Percentiles rank a stretch among this genome's conserved stretches.
Evolutionary conservation across 2,797 vertebrate genomes (phyloP).

Genomic region (Neopelma chrysocephalum): DNA sequence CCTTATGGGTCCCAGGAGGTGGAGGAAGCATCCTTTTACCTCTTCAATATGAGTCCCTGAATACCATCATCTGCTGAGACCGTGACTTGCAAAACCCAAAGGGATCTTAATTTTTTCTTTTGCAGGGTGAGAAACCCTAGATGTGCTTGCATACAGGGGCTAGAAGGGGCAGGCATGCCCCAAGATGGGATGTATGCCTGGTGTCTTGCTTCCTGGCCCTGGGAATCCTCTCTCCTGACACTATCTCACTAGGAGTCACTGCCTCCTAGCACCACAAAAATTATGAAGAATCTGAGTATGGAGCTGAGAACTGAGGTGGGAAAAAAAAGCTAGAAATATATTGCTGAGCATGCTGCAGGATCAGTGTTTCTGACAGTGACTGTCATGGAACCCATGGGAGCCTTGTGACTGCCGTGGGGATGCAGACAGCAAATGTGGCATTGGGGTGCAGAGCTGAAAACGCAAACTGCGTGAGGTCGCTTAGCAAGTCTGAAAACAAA

Average conservation of each 20-base stretch:
- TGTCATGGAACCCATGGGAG: not conserved
- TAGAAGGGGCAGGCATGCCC: not conserved
- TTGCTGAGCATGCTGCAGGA: not conserved
- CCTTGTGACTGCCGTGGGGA: not conserved
- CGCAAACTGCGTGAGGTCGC: fast-evolving
- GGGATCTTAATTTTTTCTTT: not conserved
- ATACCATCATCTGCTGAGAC: not conserved
- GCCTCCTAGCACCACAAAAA: not conserved
- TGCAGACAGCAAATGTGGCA: not conserved
- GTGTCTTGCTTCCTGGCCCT: not conserved
- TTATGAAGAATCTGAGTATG: not conserved
- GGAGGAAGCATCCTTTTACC: not conserved
- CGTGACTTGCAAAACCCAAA: not conserved
- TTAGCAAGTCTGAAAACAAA: not conserved
- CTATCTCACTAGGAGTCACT: not conserved
- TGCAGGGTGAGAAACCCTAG: not conserved
- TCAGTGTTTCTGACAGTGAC: not conserved
- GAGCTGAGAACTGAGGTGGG: not conserved
- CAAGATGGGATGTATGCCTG: not conserved
- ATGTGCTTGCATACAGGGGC: not conserved
- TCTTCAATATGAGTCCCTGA: not conserved
- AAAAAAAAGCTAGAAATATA: not conserved
- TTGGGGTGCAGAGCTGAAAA: not conserved
- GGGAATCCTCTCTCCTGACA: not conserved
- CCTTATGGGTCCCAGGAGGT: not conserved